Evolutionary conservation across 2,888 invertebrate species (phyloP).

Genomic region (Pheosia gnoma): DNA sequence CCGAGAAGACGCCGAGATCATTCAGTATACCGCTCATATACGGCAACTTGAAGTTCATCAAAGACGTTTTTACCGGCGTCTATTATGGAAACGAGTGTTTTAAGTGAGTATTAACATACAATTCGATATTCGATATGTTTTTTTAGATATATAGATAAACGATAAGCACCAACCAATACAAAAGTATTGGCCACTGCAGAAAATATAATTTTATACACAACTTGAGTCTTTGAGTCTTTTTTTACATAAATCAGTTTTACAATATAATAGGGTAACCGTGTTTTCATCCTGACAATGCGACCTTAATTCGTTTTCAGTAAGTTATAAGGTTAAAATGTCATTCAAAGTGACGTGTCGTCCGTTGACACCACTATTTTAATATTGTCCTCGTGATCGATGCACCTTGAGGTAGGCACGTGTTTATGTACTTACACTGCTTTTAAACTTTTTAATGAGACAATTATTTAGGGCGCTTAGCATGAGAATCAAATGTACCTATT

Average conservation of each 20-base stretch:
- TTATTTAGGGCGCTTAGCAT: too few relatives aligned
- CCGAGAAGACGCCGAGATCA: conserved; percentile 63
- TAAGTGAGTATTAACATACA: conserved; percentile 60
- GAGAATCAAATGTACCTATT: too few relatives aligned
- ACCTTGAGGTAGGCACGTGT: not conserved
- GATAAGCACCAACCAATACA: too few relatives aligned
- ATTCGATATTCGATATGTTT: too few relatives aligned
- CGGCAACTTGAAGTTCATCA: conserved; percentile 70
- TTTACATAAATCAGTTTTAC: too few relatives aligned
- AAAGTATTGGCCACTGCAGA: too few relatives aligned
- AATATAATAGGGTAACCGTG: too few relatives aligned
- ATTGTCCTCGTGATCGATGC: conserved; percentile 2
- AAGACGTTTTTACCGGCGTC: conserved; percentile 63
- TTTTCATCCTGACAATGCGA: too few relatives aligned
- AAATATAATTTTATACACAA: too few relatives aligned
- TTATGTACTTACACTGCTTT: not conserved
- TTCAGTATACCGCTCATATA: conserved; percentile 78
- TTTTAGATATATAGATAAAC: too few relatives aligned
- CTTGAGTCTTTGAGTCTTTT: too few relatives aligned
- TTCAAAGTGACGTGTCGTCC: not conserved
- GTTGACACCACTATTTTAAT: not conserved
- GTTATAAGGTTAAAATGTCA: not conserved
- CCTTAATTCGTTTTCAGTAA: too few relatives aligned
- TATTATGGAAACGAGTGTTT: conserved; percentile 65
- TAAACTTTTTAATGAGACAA: not conserved